phyloP scores from a whole-genome alignment of 2,113 vertebrate species.

The Natator depressus region DNA sequence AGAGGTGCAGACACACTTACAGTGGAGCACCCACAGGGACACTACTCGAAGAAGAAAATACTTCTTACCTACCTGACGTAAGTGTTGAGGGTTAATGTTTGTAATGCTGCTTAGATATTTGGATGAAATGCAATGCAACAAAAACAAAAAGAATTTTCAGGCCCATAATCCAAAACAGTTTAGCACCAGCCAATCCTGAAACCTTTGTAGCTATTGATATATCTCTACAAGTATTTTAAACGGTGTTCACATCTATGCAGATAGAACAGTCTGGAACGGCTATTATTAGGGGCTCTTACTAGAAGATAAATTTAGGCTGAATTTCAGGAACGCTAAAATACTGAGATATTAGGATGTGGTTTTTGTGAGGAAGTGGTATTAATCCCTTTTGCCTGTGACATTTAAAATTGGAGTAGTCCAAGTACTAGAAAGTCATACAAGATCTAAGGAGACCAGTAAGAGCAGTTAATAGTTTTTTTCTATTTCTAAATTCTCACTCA shows the following conservation, averaged over 20 bases:
- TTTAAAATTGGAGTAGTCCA: not conserved
- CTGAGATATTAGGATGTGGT: not conserved
- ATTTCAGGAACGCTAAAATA: not conserved
- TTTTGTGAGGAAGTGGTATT: not conserved
- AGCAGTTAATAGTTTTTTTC: not conserved
- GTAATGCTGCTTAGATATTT: not conserved
- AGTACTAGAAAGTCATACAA: not conserved
- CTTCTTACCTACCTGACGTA: constrained; percentile 54
- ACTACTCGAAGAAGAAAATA: constrained; percentile 17
- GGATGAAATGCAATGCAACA: not conserved
- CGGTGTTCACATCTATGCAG: not conserved
- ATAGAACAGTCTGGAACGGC: not conserved
- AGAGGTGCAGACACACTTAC: not conserved
- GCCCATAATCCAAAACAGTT: not conserved
- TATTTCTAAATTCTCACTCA: not conserved
- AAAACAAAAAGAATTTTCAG: not conserved
- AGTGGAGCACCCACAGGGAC: not conserved
- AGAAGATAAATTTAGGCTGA: not conserved
- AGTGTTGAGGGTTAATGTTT: not conserved
- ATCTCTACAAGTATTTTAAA: not conserved
- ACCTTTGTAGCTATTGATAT: not conserved
- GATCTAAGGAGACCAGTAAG: not conserved
- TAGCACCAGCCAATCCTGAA: not conserved
- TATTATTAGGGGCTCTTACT: not conserved
- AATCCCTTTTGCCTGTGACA: not conserved